Conservation (phyloP, 2,797 vertebrate species). For the Melanotaenia maccullochi region DNA sequence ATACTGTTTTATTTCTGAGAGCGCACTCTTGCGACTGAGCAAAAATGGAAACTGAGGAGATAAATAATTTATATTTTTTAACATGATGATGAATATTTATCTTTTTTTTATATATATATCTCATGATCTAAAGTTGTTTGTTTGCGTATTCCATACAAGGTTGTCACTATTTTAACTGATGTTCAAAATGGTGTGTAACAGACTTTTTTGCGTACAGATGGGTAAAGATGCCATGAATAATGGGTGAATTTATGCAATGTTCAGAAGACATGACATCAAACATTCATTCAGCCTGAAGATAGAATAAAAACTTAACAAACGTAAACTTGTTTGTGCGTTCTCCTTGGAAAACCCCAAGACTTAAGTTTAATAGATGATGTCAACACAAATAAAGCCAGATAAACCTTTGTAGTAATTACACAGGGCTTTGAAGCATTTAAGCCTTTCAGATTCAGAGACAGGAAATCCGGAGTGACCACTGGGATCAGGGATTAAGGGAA, state of each 20-base stretch:
- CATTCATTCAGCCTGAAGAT: not conserved
- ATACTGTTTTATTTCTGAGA: no score
- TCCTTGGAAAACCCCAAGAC: conserved; percentile 17
- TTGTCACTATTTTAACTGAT: no score
- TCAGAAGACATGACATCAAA: not conserved
- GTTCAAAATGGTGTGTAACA: not conserved
- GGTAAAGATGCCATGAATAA: no score
- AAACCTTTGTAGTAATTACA: conserved; percentile 72
- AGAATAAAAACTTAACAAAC: not conserved
- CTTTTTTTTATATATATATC: no score
- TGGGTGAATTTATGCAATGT: no score
- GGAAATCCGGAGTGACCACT: conserved; percentile 54
- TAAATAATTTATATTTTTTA: no score
- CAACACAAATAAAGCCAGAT: conserved; percentile 56
- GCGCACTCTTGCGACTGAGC: no score
- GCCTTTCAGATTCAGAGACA: conserved; percentile 60
- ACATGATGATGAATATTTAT: no score
- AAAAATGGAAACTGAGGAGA: no score
- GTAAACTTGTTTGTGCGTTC: conserved; percentile 17
- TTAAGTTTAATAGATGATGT: conserved; percentile 59
- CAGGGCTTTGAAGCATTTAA: conserved; percentile 57
- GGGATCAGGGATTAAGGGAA: conserved; percentile 62
- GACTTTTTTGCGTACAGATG: not conserved
- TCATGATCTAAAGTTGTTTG: no score
- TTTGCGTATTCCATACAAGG: no score